A percentile compares a stretch with the other conserved stretches of the same genome.
Evolutionary conservation across 2,797 vertebrate species (phyloP).

Genomic region (Oreortyx pictus): DNA sequence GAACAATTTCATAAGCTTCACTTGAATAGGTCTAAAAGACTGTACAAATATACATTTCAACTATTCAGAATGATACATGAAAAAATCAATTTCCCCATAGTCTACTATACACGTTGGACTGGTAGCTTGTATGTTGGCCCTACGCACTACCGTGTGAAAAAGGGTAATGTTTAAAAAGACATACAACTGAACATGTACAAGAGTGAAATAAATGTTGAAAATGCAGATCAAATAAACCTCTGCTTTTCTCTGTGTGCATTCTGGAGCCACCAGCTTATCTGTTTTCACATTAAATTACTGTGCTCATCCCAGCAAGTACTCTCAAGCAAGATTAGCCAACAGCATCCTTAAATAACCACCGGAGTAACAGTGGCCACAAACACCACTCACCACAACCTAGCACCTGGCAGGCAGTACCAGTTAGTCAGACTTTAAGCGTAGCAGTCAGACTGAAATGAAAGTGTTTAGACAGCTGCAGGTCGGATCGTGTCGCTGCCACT

Average conservation of each 20-base stretch:
- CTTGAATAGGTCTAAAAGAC: constrained; percentile 97
- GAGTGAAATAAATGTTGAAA: constrained; percentile 74
- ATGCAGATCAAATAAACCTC: constrained; percentile 75
- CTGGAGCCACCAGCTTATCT: constrained; percentile 73
- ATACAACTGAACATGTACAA: constrained; percentile 76
- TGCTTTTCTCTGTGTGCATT: constrained; percentile 78
- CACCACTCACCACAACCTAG: constrained; percentile 33
- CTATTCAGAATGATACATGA: constrained; percentile 91
- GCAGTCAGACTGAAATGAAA: constrained; percentile 58
- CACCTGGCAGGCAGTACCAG: constrained; percentile 71
- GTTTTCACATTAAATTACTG: constrained; percentile 77
- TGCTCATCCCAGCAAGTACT: constrained; percentile 73
- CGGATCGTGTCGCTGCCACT: neutral
- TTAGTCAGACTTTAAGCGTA: constrained; percentile 54
- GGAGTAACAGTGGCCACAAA: constrained; percentile 20
- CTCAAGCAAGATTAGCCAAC: constrained; percentile 57
- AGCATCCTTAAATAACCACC: constrained; percentile 49
- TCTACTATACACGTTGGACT: constrained; percentile 81
- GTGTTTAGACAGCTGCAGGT: constrained; percentile 18
- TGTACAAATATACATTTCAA: constrained; percentile 99
- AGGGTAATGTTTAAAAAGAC: constrained; percentile 75
- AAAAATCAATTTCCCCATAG: constrained; percentile 82
- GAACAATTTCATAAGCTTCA: constrained; percentile 88
- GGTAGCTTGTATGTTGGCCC: constrained; percentile 77
- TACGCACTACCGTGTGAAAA: constrained; percentile 74